These are phyloP conservation scores for Bolinopsis microptera DNA, from an alignment of 37 sponge, comb jelly and placozoan genomes.

Conservation along the genomic window DNA sequence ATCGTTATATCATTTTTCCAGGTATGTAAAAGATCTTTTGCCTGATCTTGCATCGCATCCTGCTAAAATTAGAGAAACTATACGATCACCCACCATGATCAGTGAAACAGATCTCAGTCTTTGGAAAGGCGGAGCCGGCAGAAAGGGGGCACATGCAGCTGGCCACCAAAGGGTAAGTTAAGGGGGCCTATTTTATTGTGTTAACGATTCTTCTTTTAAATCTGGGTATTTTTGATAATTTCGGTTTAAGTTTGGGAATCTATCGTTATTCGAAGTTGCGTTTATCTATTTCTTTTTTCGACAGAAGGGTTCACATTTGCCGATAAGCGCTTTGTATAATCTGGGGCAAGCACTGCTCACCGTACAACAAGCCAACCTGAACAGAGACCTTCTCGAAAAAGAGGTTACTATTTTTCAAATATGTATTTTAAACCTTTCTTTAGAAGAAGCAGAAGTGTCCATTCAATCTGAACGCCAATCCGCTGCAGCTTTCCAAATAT, in stretches of 20 bases:
- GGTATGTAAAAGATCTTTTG: background rate
- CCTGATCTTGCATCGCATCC: background rate
- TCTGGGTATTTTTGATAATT: background rate
- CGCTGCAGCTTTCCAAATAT: too few species aligned
- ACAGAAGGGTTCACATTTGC: background rate
- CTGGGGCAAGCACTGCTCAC: slow-evolving; percentile 18
- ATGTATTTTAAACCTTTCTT: too few species aligned
- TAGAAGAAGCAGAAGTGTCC: too few species aligned
- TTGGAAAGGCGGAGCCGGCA: background rate
- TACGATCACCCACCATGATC: background rate
- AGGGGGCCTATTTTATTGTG: too few species aligned
- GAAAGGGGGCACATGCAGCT: background rate
- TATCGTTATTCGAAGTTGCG: too few species aligned
- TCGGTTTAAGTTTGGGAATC: too few species aligned
- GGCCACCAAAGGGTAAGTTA: background rate
- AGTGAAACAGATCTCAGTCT: background rate
- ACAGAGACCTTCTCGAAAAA: slow-evolving; percentile 34
- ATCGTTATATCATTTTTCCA: too few species aligned
- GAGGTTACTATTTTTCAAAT: background rate
- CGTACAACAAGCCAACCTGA: background rate
- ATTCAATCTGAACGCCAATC: too few species aligned
- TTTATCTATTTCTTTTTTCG: too few species aligned
- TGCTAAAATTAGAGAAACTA: background rate
- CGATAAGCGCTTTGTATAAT: background rate
- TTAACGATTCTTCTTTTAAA: too few species aligned